Percentiles rank a stretch among this genome's conserved stretches.
Conservation (phyloP, 1,140 invertebrate genomes). For the Cryptotermes secundus region DNA sequence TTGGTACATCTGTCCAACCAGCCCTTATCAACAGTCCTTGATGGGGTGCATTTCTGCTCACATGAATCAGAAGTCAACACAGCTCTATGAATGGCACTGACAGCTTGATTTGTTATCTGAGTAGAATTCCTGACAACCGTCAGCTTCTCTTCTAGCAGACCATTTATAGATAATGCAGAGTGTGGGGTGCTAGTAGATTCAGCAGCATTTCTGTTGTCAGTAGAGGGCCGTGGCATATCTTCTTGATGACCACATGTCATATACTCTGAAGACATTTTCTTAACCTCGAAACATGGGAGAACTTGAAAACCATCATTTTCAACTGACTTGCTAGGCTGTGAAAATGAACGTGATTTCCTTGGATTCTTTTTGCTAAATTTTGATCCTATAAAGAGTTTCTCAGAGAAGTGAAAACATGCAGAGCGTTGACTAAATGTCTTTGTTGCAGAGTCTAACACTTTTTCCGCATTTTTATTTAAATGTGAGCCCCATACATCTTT, state of each 20-base stretch:
- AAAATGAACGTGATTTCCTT: conserved; percentile 60
- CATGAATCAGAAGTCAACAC: conserved; percentile 24
- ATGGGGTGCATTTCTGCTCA: background rate
- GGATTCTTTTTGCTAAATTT: conserved; percentile 73
- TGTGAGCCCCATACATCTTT: conserved; percentile 58
- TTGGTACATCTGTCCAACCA: conserved; percentile 55
- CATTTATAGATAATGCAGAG: conserved; percentile 39
- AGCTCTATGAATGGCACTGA: conserved; percentile 49
- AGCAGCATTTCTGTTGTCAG: background rate
- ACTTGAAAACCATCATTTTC: background rate
- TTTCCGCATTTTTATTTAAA: conserved; percentile 49
- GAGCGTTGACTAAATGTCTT: background rate
- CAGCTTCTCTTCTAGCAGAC: conserved; percentile 36
- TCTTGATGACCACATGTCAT: background rate
- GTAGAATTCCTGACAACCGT: conserved; percentile 42
- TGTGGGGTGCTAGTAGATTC: background rate
- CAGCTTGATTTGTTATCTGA: conserved; percentile 41
- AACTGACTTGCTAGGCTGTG: conserved; percentile 39
- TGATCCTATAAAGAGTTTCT: conserved; percentile 68
- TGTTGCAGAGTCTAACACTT: conserved; percentile 36
- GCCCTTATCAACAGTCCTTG: conserved; percentile 47
- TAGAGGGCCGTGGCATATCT: background rate
- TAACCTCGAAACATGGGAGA: background rate
- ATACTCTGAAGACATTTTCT: background rate
- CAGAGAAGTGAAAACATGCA: conserved; percentile 54